Percentiles rank a stretch among this genome's conserved stretches.
Conservation (phyloP, 2,113 vertebrate species). For the Carettochelys insculpta region DNA sequence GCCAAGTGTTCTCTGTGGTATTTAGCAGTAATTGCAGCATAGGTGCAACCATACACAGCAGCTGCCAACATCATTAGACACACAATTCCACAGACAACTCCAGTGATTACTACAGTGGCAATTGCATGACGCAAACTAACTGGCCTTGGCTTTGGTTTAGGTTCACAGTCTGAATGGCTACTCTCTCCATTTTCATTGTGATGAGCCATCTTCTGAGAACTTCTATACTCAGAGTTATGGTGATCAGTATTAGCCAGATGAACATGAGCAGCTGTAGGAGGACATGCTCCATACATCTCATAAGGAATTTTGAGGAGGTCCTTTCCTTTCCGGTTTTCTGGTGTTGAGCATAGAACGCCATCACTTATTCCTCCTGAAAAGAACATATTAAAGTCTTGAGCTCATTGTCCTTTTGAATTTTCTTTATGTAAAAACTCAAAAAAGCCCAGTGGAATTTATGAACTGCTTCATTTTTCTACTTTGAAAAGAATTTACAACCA, state of each 20-base stretch:
- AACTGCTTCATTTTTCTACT: not conserved
- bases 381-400: not conserved
- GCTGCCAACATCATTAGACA: constrained; percentile 96
- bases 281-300: constrained; percentile 89
- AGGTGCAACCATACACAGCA: constrained; percentile 92
- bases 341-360: constrained; percentile 83
- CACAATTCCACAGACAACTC: constrained; percentile 92
- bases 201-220: constrained; percentile 56
- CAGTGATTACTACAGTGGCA: constrained; percentile 92
- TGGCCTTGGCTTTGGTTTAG: constrained; percentile 82
- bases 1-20: constrained; percentile 79
- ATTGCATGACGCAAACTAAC: constrained; percentile 90
- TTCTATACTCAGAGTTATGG: constrained; percentile 70
- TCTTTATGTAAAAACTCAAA: not conserved
- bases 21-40: constrained; percentile 91
- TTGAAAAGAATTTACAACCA: not conserved
- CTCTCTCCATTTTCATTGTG: not conserved
- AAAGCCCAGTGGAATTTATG: not conserved
- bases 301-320: constrained; percentile 92
- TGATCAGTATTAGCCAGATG: constrained; percentile 78
- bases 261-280: constrained; percentile 77
- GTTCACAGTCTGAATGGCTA: constrained; percentile 77
- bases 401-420: not conserved
- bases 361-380: constrained; percentile 88
- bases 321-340: constrained; percentile 84